Evolutionary conservation across 2,113 vertebrate genomes (phyloP).

Genomic region (Myocastor coypus): DNA sequence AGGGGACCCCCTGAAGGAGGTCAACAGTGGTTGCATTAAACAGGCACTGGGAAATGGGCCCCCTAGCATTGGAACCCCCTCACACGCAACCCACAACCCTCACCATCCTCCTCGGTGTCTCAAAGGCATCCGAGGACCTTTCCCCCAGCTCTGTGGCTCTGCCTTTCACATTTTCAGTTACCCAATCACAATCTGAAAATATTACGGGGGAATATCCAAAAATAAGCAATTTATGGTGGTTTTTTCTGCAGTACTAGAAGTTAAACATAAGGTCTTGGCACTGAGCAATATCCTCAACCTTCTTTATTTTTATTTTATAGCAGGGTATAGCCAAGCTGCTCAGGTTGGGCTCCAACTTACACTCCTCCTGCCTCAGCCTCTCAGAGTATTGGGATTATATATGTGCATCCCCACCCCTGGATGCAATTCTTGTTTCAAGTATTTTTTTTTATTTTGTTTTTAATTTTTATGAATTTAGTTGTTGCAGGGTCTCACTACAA

Average conservation of each 20-base stretch:
- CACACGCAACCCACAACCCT: too few relatives aligned
- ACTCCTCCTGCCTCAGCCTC: neutral
- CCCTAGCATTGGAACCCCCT: neutral
- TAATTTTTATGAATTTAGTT: too few relatives aligned
- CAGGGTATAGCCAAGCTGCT: too few relatives aligned
- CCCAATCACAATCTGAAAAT: neutral
- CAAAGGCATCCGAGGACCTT: neutral
- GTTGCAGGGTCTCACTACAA: too few relatives aligned
- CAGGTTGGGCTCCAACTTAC: neutral
- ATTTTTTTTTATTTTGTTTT: too few relatives aligned
- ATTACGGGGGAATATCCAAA: neutral
- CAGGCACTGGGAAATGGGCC: neutral
- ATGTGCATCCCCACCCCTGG: neutral
- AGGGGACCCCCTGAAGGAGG: neutral
- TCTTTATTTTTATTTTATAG: neutral
- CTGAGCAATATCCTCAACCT: neutral
- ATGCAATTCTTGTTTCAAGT: neutral
- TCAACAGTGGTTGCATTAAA: rapidly evolving
- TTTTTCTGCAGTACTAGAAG: neutral
- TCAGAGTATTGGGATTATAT: neutral
- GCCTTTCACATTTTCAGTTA: neutral
- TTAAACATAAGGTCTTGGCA: neutral
- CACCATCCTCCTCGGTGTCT: neutral
- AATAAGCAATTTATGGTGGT: neutral
- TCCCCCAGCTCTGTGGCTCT: neutral